Percentiles rank a stretch among this genome's conserved stretches.
phyloP scores from a whole-genome alignment of 1,140 invertebrate genomes.

The Pseudomyrmex flavicornis region DNA sequence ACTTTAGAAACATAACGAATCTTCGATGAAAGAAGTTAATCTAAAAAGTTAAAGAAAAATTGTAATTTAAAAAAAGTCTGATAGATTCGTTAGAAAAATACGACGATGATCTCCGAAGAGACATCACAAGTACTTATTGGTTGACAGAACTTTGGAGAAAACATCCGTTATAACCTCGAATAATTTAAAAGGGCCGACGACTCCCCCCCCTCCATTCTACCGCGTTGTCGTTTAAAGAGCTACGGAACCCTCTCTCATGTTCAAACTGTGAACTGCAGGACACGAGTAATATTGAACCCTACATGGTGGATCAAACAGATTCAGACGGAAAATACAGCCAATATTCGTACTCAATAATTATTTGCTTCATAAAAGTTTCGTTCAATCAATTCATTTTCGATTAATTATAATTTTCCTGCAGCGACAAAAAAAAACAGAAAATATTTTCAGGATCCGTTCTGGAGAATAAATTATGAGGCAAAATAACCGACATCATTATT shows the following conservation, averaged over 20 bases:
- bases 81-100: constrained; percentile 17
- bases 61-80: background rate
- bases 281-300: constrained; percentile 15
- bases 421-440: background rate
- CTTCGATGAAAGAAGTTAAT: background rate
- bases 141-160: constrained; percentile 26
- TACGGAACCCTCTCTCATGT: constrained; percentile 43
- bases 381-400: no score
- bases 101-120: constrained; percentile 64
- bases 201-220: constrained; percentile 58
- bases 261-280: background rate
- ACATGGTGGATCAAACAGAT: constrained; percentile 33
- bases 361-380: no score
- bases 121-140: constrained; percentile 4
- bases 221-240: constrained; percentile 75
- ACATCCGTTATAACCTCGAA: constrained; percentile 52
- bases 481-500: background rate
- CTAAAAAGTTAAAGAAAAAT: background rate
- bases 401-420: no score
- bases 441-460: background rate
- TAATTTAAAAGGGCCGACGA: constrained; percentile 78
- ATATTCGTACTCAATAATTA: background rate
- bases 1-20: no score
- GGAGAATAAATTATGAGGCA: constrained; percentile 27
- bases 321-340: background rate